A percentile compares a stretch with the other conserved stretches of the same genome.
Conservation (phyloP, 2,888 invertebrate species). For the Dusona sp. region DNA sequence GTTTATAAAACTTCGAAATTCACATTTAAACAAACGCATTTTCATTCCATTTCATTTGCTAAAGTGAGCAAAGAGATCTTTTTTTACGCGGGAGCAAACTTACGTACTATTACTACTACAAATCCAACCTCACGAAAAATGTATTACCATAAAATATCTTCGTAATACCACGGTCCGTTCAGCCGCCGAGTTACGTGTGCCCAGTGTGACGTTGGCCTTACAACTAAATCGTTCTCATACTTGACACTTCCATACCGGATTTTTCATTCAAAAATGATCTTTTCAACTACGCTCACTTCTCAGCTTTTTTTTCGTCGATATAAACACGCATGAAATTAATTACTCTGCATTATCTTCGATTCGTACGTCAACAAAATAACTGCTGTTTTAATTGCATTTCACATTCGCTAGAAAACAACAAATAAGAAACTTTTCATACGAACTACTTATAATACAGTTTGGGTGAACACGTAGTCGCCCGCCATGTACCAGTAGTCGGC, state of each 20-base stretch:
- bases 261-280: neutral
- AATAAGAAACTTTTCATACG: neutral
- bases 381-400: neutral
- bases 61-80: too few relatives aligned
- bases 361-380: neutral
- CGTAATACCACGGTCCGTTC: neutral
- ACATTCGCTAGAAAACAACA: neutral
- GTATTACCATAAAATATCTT: neutral
- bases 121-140: too few relatives aligned
- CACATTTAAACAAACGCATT: too few relatives aligned
- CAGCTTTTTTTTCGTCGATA: neutral
- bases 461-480: too few relatives aligned
- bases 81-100: too few relatives aligned
- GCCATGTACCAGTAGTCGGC: too few relatives aligned
- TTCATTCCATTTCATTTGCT: too few relatives aligned
- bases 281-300: slow-evolving; percentile 10
- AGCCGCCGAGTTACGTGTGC: neutral
- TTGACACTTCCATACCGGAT: neutral
- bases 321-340: neutral
- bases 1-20: too few relatives aligned
- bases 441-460: neutral
- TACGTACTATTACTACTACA: too few relatives aligned
- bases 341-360: neutral
- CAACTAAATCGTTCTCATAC: neutral
- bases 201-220: too few relatives aligned